Base-by-base conservation (phyloP, 2,888 invertebrate genomes). In the Drosophila paramelanica region DNA sequence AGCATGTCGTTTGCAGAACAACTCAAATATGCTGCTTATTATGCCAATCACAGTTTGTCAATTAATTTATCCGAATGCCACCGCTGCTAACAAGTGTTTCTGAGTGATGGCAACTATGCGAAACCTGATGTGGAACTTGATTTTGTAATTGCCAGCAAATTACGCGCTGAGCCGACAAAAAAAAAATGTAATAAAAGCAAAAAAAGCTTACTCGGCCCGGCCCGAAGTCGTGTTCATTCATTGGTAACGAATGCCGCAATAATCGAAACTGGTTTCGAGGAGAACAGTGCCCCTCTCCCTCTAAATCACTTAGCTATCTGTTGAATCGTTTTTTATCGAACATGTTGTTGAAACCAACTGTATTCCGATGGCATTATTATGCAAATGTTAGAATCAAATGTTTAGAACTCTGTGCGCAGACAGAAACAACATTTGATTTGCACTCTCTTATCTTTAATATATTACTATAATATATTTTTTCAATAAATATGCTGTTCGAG, bases 101-200 rank as follows among this genome's bases (percentile, higher is more conserved):
- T 50, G 55, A 73, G 66, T 73, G 59, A 70, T 76, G 62, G 47
- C 46, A 77, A 77, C 77, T 65, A 64, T 71, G 59, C 59, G 38
- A 60, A 71, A 71, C 57, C 49, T 45, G 75, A 74, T 61, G 45
- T 51, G 73, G 43, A 69, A 78, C 80, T 75, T 64, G 80, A 83
- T 80, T 83, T 73, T 81, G 80, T 83, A 80, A 79, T 79, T 79
- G 78, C 53, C 33, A 62, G 59, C 81, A 65, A 81, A 79, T 77
- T 80, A 77, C 80, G 66, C 79, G 73, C 33, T 51, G 55, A 17
- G 60, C 51, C 27, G 57, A 45, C 59, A 67, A 41, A 50, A 51
- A 33, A 60, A 43, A 42, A 31, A n/a, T 2, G 31, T 27, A 14
- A n/a, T 31, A 58, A 23, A 38, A n/a, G 43, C 17, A 20, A 23